A percentile compares a stretch with the other conserved stretches of the same genome.
Evolutionary conservation across 1,140 invertebrate species (phyloP).

Genomic region (Drosophila hydei): DNA sequence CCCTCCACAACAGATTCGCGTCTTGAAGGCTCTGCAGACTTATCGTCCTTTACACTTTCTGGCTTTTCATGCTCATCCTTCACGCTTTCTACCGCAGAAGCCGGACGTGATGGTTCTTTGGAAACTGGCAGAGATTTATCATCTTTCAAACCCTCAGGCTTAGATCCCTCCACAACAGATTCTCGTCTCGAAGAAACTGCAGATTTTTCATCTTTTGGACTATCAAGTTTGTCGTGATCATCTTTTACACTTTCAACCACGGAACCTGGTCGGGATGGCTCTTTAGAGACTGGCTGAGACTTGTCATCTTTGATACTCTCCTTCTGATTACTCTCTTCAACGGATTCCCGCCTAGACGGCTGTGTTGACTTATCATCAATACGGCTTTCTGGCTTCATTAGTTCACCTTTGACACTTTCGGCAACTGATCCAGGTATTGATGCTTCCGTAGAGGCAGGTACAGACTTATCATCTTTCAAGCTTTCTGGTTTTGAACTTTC

Average conservation of each 20-base stretch:
- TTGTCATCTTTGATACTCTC: constrained; percentile 38
- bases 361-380: constrained; percentile 31
- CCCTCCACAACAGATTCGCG: constrained; percentile 35
- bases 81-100: constrained; percentile 21
- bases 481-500: constrained; percentile 29
- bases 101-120: constrained; percentile 38
- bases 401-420: constrained; percentile 8
- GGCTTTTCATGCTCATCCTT: constrained; percentile 31
- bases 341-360: constrained; percentile 29
- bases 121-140: constrained; percentile 32
- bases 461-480: constrained; percentile 29
- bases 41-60: constrained; percentile 20
- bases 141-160: constrained; percentile 20
- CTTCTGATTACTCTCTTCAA: constrained; percentile 6
- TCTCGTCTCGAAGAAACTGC: constrained; percentile 40
- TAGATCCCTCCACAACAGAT: constrained; percentile 26
- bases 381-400: background rate
- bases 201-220: constrained; percentile 10
- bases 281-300: constrained; percentile 35
- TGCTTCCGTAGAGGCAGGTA: constrained; percentile 30
- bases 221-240: constrained; percentile 12
- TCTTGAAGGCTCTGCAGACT: constrained; percentile 28
- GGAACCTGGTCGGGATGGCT: constrained; percentile 46
- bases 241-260: constrained; percentile 28
- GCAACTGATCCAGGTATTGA: constrained; percentile 30